Percentiles rank a stretch among this genome's conserved stretches.
Evolutionary conservation across 2,888 invertebrate species (phyloP).

Genomic region (Rhynchonema sp.): DNA sequence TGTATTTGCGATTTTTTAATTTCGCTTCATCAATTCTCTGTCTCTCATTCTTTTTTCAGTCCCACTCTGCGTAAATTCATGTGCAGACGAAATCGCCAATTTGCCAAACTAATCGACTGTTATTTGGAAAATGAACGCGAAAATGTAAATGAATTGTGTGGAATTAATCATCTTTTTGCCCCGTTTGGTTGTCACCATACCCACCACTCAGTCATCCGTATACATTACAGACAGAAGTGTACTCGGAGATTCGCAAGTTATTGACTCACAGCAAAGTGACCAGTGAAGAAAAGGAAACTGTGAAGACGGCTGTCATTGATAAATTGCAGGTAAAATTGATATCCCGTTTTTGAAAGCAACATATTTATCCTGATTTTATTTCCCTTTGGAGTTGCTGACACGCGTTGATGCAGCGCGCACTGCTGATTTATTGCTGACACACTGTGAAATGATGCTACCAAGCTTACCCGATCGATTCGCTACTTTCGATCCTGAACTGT

Average conservation of each 20-base stretch:
- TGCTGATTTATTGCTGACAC: not conserved
- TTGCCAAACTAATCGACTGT: slow-evolving; percentile 46
- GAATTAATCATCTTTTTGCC: not conserved
- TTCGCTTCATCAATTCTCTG: too few species aligned
- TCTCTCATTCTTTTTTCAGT: slow-evolving; percentile 32
- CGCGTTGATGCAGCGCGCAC: not conserved
- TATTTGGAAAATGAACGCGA: slow-evolving; percentile 41
- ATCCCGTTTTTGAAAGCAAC: not conserved
- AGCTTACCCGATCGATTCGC: not conserved
- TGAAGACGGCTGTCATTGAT: not conserved
- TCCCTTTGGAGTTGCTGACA: not conserved
- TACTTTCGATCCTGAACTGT: not conserved
- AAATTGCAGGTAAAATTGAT: not conserved
- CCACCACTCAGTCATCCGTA: too few species aligned
- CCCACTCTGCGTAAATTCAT: slow-evolving; percentile 50
- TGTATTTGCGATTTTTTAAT: too few species aligned
- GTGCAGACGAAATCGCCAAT: slow-evolving; percentile 43
- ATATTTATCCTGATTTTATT: not conserved
- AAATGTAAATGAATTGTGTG: not conserved
- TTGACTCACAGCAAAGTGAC: not conserved
- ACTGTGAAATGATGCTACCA: not conserved
- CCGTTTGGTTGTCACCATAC: too few species aligned
- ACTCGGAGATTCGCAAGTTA: not conserved
- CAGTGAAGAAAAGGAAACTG: not conserved
- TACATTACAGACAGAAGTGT: not conserved